These are phyloP conservation scores for Trachymyrmex cornetzi DNA, from an alignment of 1,140 invertebrate genomes.

Conservation along the genomic window DNA sequence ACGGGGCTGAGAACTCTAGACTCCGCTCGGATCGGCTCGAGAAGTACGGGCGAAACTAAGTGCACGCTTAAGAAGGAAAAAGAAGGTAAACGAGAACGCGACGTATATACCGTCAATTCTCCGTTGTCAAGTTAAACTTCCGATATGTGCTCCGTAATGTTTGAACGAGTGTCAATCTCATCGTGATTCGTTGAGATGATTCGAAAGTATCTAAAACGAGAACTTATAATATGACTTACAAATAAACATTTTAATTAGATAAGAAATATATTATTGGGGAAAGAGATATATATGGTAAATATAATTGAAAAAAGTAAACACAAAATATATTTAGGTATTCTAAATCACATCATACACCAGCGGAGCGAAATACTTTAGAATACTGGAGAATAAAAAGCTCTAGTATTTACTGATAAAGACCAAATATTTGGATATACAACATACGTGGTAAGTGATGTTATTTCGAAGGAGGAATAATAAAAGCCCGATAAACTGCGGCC, in stretches of 20 bases:
- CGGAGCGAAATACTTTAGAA: background rate
- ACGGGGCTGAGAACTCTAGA: conserved; percentile 83
- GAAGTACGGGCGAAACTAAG: conserved; percentile 71
- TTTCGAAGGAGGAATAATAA: conserved; percentile 77
- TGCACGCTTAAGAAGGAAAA: conserved; percentile 61
- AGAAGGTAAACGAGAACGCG: conserved; percentile 15
- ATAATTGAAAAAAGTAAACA: background rate
- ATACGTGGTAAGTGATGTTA: conserved; percentile 61
- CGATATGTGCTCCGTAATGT: conserved; percentile 50
- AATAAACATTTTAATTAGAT: background rate
- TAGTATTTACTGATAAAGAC: conserved; percentile 65
- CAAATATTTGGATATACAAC: conserved; percentile 63
- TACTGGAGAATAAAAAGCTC: conserved; percentile 14
- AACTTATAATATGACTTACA: background rate
- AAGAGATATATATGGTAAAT: background rate
- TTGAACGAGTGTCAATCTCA: background rate
- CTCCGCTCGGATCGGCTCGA: conserved; percentile 75
- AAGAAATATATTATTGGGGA: conserved; percentile 10
- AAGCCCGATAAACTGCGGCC: conserved; percentile 76
- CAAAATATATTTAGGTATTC: conserved; percentile 9
- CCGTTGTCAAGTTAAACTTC: conserved; percentile 55
- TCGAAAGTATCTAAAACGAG: background rate
- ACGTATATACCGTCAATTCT: conserved; percentile 41
- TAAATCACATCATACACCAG: background rate
- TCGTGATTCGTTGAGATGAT: background rate